Evolutionary conservation across 2,797 vertebrate genomes (phyloP).

Genomic region (Hafferia zeledoni): DNA sequence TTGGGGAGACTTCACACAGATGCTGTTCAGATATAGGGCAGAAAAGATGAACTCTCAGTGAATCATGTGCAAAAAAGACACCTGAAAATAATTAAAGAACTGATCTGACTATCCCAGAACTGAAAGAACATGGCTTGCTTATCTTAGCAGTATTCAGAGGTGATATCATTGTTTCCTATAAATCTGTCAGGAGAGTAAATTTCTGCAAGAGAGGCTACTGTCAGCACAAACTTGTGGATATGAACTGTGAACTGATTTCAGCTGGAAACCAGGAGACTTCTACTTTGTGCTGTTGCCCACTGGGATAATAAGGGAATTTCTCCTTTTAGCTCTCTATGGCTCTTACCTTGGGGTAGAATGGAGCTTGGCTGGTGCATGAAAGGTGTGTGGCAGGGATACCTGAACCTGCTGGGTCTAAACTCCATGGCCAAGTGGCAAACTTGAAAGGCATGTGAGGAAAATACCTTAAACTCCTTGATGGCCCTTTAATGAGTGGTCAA

Average conservation of each 20-base stretch:
- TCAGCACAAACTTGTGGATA: neutral
- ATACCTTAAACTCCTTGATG: neutral
- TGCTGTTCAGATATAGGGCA: neutral
- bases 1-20: neutral
- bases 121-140: slow-evolving; percentile 22
- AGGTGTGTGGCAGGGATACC: neutral
- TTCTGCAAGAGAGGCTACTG: neutral
- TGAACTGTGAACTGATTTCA: neutral
- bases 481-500: neutral
- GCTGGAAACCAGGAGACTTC: neutral
- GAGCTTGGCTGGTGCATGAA: neutral
- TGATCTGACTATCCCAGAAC: neutral
- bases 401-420: neutral
- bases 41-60: neutral
- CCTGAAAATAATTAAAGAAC: slow-evolving; percentile 1
- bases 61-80: neutral
- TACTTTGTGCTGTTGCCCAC: neutral
- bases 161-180: slow-evolving; percentile 30
- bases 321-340: neutral
- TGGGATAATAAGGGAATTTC: neutral
- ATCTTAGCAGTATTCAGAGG: slow-evolving; percentile 25
- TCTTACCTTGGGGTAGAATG: neutral
- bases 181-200: slow-evolving; percentile 10
- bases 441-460: neutral
- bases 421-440: neutral